Percentiles rank a stretch among this genome's conserved stretches.
These are phyloP conservation scores for Hirtodrosophila cameraria DNA, from an alignment of 2,888 invertebrate species.

Conservation along the genomic window DNA sequence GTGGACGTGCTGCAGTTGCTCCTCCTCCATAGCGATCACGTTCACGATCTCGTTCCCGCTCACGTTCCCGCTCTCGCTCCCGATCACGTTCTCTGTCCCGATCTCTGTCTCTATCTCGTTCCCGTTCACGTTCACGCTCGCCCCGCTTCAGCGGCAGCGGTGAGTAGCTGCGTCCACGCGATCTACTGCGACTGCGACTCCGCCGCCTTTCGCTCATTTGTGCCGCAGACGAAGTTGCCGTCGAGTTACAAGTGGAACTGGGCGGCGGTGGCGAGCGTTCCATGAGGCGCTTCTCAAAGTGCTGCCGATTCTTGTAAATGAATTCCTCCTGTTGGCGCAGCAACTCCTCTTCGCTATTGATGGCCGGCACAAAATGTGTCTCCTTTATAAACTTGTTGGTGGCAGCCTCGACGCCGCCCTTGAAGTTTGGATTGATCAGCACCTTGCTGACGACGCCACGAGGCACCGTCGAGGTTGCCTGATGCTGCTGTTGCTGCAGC, in stretches of 20 bases:
- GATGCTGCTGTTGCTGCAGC: constrained; percentile 18
- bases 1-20: constrained; percentile 7
- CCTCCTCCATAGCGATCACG: constrained; percentile 55
- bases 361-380: constrained; percentile 83
- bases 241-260: constrained; percentile 21
- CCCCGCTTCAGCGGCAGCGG: constrained; percentile 72
- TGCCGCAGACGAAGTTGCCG: constrained; percentile 11
- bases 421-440: constrained; percentile 84
- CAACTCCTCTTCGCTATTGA: constrained; percentile 83
- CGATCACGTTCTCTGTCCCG: constrained; percentile 54
- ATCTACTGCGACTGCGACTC: constrained; percentile 79
- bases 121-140: constrained; percentile 67
- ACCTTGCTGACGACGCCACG: constrained; percentile 72
- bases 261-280: constrained; percentile 81
- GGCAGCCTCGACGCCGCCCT: constrained; percentile 84
- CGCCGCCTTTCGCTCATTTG: constrained; percentile 53
- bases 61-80: constrained; percentile 51
- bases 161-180: constrained; percentile 84
- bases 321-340: constrained; percentile 84
- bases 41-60: constrained; percentile 42
- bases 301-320: constrained; percentile 84
- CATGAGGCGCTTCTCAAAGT: constrained; percentile 83
- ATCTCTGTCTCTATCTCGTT: constrained; percentile 68
- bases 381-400: constrained; percentile 84
- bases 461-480: constrained; percentile 36